Conservation (phyloP, 2,797 vertebrate genomes). For the Sebastes miniatus region DNA sequence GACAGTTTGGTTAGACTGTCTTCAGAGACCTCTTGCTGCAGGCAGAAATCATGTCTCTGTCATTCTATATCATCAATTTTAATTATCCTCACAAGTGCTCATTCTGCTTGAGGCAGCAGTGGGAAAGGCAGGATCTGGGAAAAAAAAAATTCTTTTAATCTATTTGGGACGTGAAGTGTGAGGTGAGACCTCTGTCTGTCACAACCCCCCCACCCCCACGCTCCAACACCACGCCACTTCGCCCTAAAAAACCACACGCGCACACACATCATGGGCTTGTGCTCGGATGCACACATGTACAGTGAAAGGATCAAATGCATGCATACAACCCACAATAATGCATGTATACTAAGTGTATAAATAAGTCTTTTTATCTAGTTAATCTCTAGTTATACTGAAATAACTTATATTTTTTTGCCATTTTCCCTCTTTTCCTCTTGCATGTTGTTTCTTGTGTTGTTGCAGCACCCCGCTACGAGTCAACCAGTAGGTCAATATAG, state of each 20-base stretch:
- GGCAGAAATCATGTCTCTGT: conserved; percentile 77
- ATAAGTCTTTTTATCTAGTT: background rate
- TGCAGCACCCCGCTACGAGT: conserved; percentile 56
- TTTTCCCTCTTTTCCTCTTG: conserved; percentile 23
- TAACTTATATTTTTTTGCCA: background rate
- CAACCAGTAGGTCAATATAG: conserved; percentile 70
- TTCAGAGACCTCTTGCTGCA: conserved; percentile 73
- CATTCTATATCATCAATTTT: conserved; percentile 83
- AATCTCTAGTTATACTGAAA: background rate
- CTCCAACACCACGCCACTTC: conserved; percentile 2
- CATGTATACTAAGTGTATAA: background rate
- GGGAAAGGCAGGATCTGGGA: conserved; percentile 57
- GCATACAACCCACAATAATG: background rate
- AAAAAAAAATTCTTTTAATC: conserved; percentile 70
- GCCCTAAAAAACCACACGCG: conserved; percentile 5
- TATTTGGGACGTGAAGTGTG: conserved; percentile 76
- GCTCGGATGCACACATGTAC: background rate
- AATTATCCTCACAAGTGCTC: conserved; percentile 80
- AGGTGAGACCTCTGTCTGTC: conserved; percentile 78
- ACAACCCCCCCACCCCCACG: conserved; percentile 29
- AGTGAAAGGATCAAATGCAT: background rate
- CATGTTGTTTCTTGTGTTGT: conserved; percentile 42
- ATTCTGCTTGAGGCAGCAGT: conserved; percentile 68
- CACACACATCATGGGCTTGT: background rate
- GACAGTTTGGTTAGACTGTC: conserved; percentile 69